Percentiles rank a stretch among this genome's conserved stretches.
phyloP scores from a whole-genome alignment of 2,888 invertebrate species.

The Temnothorax rugatulus region DNA sequence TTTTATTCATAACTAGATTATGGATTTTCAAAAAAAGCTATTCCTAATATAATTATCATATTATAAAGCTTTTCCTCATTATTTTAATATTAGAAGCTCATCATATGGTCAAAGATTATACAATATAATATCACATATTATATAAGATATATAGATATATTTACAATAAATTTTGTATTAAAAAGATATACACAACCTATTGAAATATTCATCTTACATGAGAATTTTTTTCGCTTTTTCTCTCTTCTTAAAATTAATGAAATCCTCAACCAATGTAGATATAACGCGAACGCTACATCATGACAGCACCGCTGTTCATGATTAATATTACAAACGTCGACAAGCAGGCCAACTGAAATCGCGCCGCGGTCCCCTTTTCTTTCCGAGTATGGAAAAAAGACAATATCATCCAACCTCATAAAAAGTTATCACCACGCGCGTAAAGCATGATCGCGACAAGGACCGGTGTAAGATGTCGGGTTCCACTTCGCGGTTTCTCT shows the following conservation, averaged over 20 bases:
- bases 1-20: neutral
- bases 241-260: neutral
- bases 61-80: neutral
- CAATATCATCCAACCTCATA: constrained; percentile 23
- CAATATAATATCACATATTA: neutral
- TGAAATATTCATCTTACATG: neutral
- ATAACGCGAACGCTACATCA: neutral
- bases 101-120: neutral
- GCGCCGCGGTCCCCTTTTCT: neutral
- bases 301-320: neutral
- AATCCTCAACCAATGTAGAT: neutral
- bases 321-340: constrained; percentile 28
- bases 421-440: constrained; percentile 36
- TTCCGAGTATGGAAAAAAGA: constrained; percentile 19
- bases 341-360: neutral
- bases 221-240: neutral
- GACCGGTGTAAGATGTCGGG: constrained; percentile 18
- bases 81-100: neutral
- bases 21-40: neutral
- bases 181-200: neutral
- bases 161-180: neutral
- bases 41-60: neutral
- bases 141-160: neutral
- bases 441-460: constrained; percentile 27
- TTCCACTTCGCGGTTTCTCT: constrained; percentile 17